A percentile compares a stretch with the other conserved stretches of the same genome.
phyloP scores from a whole-genome alignment of 2,888 invertebrate genomes.

The Sipha maydis region DNA sequence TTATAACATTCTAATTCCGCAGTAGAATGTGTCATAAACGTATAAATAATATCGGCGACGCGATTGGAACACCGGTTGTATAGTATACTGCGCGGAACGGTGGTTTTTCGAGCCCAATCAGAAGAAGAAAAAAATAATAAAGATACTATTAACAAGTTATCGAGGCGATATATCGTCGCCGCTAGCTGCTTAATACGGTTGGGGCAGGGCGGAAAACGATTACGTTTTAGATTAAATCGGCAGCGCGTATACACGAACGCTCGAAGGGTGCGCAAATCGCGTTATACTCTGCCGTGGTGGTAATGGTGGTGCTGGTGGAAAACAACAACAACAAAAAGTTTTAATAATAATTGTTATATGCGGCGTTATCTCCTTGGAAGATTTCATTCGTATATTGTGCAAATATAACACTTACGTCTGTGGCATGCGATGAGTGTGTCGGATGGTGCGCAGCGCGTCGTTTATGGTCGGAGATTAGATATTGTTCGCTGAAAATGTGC shows the following conservation, averaged over 20 bases:
- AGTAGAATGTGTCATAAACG: not conserved
- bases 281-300: not conserved
- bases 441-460: no score
- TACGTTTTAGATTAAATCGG: constrained; percentile 6
- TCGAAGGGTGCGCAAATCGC: not conserved
- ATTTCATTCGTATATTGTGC: not conserved
- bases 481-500: not conserved
- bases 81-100: not conserved
- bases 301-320: not conserved
- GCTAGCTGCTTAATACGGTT: not conserved
- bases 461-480: no score
- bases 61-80: not conserved
- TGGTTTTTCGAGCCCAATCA: not conserved
- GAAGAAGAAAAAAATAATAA: not conserved
- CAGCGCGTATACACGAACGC: not conserved
- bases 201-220: not conserved
- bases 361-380: not conserved
- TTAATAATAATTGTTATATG: not conserved
- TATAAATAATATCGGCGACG: not conserved
- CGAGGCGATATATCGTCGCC: not conserved
- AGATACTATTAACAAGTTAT: constrained; percentile 1
- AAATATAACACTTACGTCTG: not conserved
- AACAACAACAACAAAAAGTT: not conserved
- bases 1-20: not conserved
- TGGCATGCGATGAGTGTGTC: no score